These are phyloP conservation scores for Crypturellus tataupa DNA, from an alignment of 2,797 vertebrate species.

Conservation along the genomic window DNA sequence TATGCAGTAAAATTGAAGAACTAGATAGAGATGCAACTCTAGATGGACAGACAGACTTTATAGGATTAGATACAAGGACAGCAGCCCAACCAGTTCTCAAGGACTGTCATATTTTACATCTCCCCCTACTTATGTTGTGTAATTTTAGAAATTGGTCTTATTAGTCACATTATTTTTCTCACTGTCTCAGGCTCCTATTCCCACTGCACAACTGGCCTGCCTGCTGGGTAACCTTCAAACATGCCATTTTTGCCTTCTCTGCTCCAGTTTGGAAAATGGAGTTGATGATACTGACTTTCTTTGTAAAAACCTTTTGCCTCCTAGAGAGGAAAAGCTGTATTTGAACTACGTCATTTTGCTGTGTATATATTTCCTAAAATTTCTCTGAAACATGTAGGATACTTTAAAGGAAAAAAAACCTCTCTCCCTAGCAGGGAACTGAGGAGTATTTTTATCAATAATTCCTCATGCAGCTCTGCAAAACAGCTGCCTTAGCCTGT, in stretches of 20 bases:
- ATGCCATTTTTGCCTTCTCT: not conserved
- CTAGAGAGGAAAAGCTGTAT: not conserved
- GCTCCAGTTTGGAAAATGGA: not conserved
- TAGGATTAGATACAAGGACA: not conserved
- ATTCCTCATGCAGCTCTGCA: not conserved
- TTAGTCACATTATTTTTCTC: not conserved
- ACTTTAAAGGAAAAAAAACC: not conserved
- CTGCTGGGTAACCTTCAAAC: conserved; percentile 12
- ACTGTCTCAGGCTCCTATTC: not conserved
- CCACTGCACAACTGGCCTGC: not conserved
- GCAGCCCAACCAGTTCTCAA: not conserved
- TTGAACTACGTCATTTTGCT: not conserved
- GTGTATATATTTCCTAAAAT: not conserved
- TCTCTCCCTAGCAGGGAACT: not conserved
- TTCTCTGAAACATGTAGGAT: not conserved
- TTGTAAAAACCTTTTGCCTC: not conserved
- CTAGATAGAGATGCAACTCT: not conserved
- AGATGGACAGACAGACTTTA: not conserved
- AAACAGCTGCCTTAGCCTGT: not conserved
- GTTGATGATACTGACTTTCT: not conserved
- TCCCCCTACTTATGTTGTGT: not conserved
- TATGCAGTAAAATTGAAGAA: not conserved
- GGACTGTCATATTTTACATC: not conserved
- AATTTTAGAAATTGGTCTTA: not conserved
- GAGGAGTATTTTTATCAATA: not conserved